phyloP scores from a whole-genome alignment of 1,140 invertebrate genomes.

The Drosophila lacteicornis region DNA sequence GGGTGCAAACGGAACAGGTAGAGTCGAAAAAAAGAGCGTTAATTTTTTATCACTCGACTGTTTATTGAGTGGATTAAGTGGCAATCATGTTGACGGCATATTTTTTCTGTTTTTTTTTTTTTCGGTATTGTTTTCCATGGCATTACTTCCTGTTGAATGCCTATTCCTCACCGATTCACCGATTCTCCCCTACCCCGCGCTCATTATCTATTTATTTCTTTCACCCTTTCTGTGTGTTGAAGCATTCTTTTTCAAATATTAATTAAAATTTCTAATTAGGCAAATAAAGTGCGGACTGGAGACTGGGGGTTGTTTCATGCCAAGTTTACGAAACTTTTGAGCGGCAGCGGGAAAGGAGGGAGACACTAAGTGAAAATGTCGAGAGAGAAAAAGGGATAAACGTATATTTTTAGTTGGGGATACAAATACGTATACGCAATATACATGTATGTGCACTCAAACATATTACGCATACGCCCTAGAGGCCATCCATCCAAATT shows the following conservation, averaged over 20 bases:
- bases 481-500: slow-evolving; percentile 58
- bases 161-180: background rate
- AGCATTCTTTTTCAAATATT: slow-evolving; percentile 26
- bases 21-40: slow-evolving; percentile 20
- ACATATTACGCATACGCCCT: slow-evolving; percentile 66
- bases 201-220: background rate
- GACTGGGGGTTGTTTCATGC: slow-evolving; percentile 3
- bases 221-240: background rate
- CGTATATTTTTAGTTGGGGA: slow-evolving; percentile 39
- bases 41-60: slow-evolving; percentile 45
- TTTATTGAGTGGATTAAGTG: slow-evolving; percentile 48
- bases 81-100: slow-evolving; percentile 29
- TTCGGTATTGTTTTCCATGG: slow-evolving; percentile 5
- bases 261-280: slow-evolving; percentile 46
- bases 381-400: slow-evolving; percentile 10
- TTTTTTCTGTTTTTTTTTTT: background rate
- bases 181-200: background rate
- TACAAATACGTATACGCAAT: slow-evolving; percentile 2
- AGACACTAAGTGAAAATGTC: slow-evolving; percentile 24
- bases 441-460: slow-evolving; percentile 18
- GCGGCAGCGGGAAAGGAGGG: background rate
- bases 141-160: slow-evolving; percentile 21
- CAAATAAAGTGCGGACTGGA: slow-evolving; percentile 5
- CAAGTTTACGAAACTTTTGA: slow-evolving; percentile 39
- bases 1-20: background rate